A percentile compares a stretch with the other conserved stretches of the same genome.
Conservation (phyloP, 2,113 vertebrate genomes). For the Pedetes capensis region DNA sequence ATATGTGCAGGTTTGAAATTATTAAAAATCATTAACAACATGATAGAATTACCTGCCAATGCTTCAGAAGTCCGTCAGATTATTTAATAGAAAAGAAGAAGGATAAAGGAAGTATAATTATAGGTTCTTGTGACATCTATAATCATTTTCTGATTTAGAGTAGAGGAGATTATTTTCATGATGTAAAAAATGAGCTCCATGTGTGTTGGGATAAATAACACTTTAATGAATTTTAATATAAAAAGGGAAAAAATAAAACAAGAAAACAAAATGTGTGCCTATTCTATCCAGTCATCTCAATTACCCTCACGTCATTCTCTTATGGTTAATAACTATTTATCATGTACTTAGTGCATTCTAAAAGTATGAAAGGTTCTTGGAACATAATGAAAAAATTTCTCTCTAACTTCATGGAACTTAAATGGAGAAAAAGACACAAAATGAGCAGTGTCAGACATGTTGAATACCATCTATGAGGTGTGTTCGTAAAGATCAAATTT, state of each 20-base stretch:
- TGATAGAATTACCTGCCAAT: neutral
- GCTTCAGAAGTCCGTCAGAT: neutral
- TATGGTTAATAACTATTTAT: neutral
- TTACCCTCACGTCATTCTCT: neutral
- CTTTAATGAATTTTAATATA: slow-evolving; percentile 3
- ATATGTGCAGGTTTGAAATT: neutral
- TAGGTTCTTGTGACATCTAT: neutral
- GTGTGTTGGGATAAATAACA: neutral
- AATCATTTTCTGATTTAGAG: slow-evolving; percentile 21
- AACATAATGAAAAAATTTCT: neutral
- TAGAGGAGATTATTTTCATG: neutral
- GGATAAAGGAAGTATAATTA: neutral
- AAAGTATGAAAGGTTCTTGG: neutral
- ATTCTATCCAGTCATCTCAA: neutral
- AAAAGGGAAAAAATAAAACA: neutral
- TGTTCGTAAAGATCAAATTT: neutral
- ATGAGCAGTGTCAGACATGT: neutral
- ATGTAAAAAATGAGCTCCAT: neutral
- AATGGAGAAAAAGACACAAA: neutral
- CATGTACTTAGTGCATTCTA: neutral
- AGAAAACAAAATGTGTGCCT: neutral
- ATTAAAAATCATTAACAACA: neutral
- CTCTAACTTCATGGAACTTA: neutral
- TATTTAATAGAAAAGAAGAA: neutral
- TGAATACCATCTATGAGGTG: neutral